These are phyloP conservation scores for Ardeotis arabs DNA, from an alignment of 2,113 vertebrate species.

Conservation along the genomic window DNA sequence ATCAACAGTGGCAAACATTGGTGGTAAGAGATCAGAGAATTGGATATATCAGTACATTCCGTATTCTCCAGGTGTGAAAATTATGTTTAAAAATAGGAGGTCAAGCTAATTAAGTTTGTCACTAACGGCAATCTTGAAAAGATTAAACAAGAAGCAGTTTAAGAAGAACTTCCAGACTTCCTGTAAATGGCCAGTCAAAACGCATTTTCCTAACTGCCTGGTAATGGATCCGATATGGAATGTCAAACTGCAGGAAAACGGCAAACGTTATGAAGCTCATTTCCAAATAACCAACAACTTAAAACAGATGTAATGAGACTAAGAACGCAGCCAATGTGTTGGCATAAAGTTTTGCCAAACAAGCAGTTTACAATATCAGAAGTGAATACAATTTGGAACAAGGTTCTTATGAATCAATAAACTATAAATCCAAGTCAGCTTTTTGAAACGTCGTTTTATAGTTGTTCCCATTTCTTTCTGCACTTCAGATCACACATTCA, in stretches of 20 bases:
- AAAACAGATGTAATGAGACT: slow-evolving; percentile 48
- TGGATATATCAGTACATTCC: not conserved
- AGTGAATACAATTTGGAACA: slow-evolving; percentile 9
- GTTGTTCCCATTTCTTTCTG: slow-evolving; percentile 22
- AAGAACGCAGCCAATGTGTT: slow-evolving; percentile 5
- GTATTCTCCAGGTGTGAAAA: slow-evolving; percentile 26
- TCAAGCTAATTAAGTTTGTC: slow-evolving; percentile 4
- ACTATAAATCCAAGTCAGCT: not conserved
- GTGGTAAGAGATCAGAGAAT: not conserved
- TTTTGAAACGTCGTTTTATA: slow-evolving; percentile 25
- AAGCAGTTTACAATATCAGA: slow-evolving; percentile 52
- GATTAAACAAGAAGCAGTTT: slow-evolving; percentile 41
- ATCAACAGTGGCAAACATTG: fast-evolving
- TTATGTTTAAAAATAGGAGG: not conserved
- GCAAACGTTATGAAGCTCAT: slow-evolving; percentile 41
- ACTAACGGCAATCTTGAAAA: not conserved
- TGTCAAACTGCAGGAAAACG: slow-evolving; percentile 36
- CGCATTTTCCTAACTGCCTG: slow-evolving; percentile 44
- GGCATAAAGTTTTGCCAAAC: slow-evolving; percentile 29
- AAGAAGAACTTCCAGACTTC: slow-evolving; percentile 38
- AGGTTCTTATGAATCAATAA: slow-evolving; percentile 39
- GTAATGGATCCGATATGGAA: slow-evolving; percentile 18
- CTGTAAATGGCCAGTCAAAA: slow-evolving; percentile 19
- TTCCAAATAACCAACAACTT: slow-evolving; percentile 56
- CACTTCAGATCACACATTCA: slow-evolving; percentile 15